phyloP scores from a whole-genome alignment of 2,888 invertebrate genomes.

The Caenorhabditis sp. region DNA sequence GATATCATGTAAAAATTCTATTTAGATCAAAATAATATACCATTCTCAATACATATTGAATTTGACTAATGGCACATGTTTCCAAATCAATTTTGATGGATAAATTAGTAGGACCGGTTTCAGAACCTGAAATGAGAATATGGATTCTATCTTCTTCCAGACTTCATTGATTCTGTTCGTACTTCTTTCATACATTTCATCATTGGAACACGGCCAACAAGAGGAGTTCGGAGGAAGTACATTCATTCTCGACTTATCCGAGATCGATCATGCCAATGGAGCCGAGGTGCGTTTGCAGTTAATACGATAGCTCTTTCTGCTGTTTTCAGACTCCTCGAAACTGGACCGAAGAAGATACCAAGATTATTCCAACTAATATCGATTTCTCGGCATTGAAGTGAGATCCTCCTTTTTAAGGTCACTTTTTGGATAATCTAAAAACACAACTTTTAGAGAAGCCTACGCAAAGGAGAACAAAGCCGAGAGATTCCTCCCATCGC shows the following conservation, averaged over 20 bases:
- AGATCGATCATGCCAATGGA: slow-evolving; percentile 39
- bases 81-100: no score
- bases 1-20: no score
- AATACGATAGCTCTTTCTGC: no score
- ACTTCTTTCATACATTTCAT: not conserved
- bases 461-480: slow-evolving; percentile 42
- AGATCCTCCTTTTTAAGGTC: not conserved
- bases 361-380: slow-evolving; percentile 41
- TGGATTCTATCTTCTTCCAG: no score
- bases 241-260: slow-evolving; percentile 22
- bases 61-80: no score
- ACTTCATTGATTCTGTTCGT: no score
- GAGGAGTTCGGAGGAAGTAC: not conserved
- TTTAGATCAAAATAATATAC: no score
- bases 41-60: no score
- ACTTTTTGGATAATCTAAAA: not conserved
- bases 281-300: slow-evolving; percentile 13
- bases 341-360: slow-evolving; percentile 35
- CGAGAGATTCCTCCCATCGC: slow-evolving; percentile 30
- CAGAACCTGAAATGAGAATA: no score
- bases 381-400: slow-evolving; percentile 40
- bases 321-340: slow-evolving; percentile 19
- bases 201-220: slow-evolving; percentile 5
- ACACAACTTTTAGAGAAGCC: slow-evolving; percentile 30
- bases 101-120: no score